phyloP scores from a whole-genome alignment of 2,113 vertebrate genomes.

The Procavia capensis region DNA sequence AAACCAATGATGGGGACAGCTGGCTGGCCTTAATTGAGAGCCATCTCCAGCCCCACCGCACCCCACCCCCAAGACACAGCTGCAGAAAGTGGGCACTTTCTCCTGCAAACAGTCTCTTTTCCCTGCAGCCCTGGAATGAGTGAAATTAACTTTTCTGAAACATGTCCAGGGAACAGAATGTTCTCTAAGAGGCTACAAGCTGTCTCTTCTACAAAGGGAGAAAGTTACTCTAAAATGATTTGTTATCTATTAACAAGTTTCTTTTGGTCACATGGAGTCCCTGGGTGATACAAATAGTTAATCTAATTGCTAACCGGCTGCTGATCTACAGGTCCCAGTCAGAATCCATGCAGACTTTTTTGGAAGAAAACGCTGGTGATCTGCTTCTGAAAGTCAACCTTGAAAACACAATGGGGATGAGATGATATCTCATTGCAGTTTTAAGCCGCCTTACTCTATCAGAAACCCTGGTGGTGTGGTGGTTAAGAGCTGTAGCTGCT shows the following conservation, averaged over 20 bases:
- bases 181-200: conserved; percentile 63
- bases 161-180: conserved; percentile 63
- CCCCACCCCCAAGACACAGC: no score
- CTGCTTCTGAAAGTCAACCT: neutral
- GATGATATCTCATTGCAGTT: no score
- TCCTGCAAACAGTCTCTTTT: conserved; percentile 8
- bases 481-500: no score
- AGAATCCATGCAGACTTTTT: neutral
- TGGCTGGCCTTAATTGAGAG: neutral
- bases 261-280: neutral
- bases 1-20: neutral
- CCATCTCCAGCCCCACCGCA: no score
- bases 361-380: neutral
- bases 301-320: neutral
- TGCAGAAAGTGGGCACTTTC: neutral
- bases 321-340: neutral
- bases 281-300: neutral
- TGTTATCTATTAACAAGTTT: conserved; percentile 77
- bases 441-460: no score
- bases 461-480: no score
- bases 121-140: conserved; percentile 59
- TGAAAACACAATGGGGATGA: neutral
- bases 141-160: conserved; percentile 77
- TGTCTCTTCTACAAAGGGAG: conserved; percentile 55
- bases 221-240: conserved; percentile 47